phyloP scores from a whole-genome alignment of 1,140 invertebrate species.

The Megalopta genalis region DNA sequence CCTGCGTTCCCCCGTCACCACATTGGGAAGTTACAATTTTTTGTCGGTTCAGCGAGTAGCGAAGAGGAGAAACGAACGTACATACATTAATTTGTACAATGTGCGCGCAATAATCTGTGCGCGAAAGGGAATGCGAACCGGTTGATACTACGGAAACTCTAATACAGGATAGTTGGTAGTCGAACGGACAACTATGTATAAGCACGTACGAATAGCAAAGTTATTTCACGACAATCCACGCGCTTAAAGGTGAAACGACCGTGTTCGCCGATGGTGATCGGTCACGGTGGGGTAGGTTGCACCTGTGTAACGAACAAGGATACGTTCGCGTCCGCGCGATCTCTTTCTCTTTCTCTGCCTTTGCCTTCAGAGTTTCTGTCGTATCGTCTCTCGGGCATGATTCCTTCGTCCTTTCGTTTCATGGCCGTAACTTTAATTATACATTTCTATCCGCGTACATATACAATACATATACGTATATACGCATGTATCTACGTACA shows the following conservation, averaged over 20 bases:
- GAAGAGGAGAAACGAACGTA: not conserved
- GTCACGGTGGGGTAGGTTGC: slow-evolving; percentile 74
- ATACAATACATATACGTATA: too few relatives aligned
- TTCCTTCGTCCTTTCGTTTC: slow-evolving; percentile 19
- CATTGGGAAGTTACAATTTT: not conserved
- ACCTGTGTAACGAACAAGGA: slow-evolving; percentile 62
- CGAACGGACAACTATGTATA: not conserved
- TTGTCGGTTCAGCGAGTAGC: not conserved
- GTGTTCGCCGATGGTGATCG: slow-evolving; percentile 30
- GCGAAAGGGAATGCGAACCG: not conserved
- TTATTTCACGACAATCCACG: not conserved
- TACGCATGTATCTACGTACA: too few relatives aligned
- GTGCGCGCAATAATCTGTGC: not conserved
- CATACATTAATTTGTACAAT: not conserved
- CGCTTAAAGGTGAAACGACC: too few relatives aligned
- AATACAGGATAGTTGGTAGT: not conserved
- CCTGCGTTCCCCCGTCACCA: slow-evolving; percentile 3
- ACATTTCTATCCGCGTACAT: too few relatives aligned
- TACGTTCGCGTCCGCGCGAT: not conserved
- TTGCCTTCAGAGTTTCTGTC: too few relatives aligned
- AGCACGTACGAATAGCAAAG: not conserved
- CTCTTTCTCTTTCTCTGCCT: too few relatives aligned
- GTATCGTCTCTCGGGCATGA: too few relatives aligned
- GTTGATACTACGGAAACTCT: not conserved
- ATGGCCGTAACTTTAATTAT: not conserved